Percentiles rank a stretch among this genome's conserved stretches.
Conservation (phyloP, 2,888 invertebrate species). For the Sturmia bella region DNA sequence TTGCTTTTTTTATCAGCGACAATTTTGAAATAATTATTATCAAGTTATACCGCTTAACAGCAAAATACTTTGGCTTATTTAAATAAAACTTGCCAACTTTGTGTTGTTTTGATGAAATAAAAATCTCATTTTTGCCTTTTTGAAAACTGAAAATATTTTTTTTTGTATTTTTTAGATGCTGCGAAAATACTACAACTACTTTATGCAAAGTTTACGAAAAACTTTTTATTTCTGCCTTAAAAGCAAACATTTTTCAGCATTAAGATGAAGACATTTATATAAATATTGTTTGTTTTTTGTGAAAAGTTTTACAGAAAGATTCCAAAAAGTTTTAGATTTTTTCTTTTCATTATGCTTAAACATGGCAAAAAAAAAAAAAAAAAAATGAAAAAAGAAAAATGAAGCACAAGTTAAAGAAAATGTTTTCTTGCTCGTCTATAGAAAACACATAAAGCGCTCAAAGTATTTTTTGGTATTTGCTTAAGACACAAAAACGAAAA, state of each 20-base stretch:
- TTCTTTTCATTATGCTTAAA: constrained; percentile 2
- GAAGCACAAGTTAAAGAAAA: background rate
- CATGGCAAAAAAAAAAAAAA: background rate
- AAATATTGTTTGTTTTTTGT: constrained; percentile 35
- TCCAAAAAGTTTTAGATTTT: constrained; percentile 22
- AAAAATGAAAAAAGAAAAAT: background rate
- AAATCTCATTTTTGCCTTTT: background rate
- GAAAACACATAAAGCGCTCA: constrained; percentile 2
- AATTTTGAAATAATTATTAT: background rate
- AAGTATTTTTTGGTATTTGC: constrained; percentile 24
- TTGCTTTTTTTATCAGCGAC: background rate
- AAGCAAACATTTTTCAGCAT: constrained; percentile 16
- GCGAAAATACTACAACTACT: constrained; percentile 38
- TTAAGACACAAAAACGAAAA: background rate
- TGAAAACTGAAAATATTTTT: background rate
- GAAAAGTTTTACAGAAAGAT: constrained; percentile 16
- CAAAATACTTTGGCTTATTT: constrained; percentile 19
- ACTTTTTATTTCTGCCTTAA: constrained; percentile 9
- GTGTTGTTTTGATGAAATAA: background rate
- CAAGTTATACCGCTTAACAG: background rate
- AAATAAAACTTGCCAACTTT: background rate
- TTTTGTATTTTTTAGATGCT: background rate
- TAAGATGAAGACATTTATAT: constrained; percentile 46
- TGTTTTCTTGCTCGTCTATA: constrained; percentile 15
- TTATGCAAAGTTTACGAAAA: constrained; percentile 22